Evolutionary conservation across 2,113 vertebrate genomes (phyloP), one percentile per base, ranked within the genome.

Genomic region (Hydrochoerus hydrochaeris): DNA sequence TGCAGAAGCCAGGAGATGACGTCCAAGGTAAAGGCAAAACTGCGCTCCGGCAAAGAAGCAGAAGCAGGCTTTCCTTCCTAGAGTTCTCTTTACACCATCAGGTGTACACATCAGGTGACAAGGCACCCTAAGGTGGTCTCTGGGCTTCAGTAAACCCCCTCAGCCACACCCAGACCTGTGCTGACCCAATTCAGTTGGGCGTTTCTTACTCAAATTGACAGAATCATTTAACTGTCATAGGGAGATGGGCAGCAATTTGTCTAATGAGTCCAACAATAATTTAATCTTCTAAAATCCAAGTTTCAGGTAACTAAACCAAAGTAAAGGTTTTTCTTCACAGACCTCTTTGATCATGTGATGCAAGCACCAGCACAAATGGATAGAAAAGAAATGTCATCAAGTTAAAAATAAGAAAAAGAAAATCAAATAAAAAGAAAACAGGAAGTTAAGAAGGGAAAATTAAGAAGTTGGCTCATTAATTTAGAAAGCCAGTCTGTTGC

Each of bases 361-460:
- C 32, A 16, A 60, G 60, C 3, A 41, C 26, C n/a, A 81, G 46
- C 12, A 84, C 54, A 90, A 86, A 86, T 82, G 11, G 46, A 92
- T 90, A 73, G 20, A 97, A 94, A 60, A 86, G 71, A 92, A 90
- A 83, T 19, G 8, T 73, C 7, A 49, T 91, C 73, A 89, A 90
- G 22, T 11, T 24, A 85, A 82, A 75, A 82, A 28, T 58, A 38
- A 24, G 2, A 69, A 41, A 52, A 52, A 80, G 58, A 69, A 91
- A 89, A 20, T 14, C 11, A 84, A 80, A 62, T 20, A 80, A 24
- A 54, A 16, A 0, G 57, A 62, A 52, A 52, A 73, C 52, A 58
- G 49, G 5, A 57, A 41, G 26, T 54, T 46, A 80, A 78, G 30
- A 38, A 28, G 44, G 3, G 38, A 30, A 80, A 63, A 84, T 85